phyloP scores from a whole-genome alignment of 1,140 invertebrate species.

The Tetraneura akinire region DNA sequence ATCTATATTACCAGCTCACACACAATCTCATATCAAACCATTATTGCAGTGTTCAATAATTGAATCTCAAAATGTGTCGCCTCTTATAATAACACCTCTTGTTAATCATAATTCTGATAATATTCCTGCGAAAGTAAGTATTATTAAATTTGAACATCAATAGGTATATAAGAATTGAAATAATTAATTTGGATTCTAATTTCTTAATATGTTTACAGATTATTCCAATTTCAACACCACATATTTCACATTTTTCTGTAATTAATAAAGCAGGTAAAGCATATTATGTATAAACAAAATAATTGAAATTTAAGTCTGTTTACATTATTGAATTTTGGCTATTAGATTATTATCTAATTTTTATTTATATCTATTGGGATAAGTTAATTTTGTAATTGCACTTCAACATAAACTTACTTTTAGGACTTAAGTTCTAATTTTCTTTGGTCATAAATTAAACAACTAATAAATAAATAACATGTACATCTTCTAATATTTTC shows the following conservation, averaged over 20 bases:
- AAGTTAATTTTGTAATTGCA: no score
- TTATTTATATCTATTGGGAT: no score
- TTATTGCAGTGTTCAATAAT: constrained; percentile 18
- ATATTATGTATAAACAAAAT: no score
- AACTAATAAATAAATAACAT: no score
- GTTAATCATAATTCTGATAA: constrained; percentile 15
- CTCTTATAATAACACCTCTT: constrained; percentile 37
- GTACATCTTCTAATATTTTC: no score
- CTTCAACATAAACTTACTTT: no score
- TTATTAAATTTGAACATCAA: not conserved
- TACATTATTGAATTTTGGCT: no score
- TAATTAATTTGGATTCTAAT: not conserved
- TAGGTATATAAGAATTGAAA: no score
- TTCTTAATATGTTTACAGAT: not conserved
- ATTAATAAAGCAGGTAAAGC: constrained; percentile 33
- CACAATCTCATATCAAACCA: not conserved
- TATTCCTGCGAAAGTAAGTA: constrained; percentile 35
- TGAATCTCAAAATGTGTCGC: constrained; percentile 38
- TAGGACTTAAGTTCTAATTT: no score
- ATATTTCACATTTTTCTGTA: constrained; percentile 37
- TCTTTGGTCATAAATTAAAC: no score
- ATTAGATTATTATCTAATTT: no score
- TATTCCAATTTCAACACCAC: not conserved
- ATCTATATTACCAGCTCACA: not conserved
- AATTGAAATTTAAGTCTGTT: no score